Base-by-base conservation (phyloP, 2,888 invertebrate genomes). In the Myathropa florea region DNA sequence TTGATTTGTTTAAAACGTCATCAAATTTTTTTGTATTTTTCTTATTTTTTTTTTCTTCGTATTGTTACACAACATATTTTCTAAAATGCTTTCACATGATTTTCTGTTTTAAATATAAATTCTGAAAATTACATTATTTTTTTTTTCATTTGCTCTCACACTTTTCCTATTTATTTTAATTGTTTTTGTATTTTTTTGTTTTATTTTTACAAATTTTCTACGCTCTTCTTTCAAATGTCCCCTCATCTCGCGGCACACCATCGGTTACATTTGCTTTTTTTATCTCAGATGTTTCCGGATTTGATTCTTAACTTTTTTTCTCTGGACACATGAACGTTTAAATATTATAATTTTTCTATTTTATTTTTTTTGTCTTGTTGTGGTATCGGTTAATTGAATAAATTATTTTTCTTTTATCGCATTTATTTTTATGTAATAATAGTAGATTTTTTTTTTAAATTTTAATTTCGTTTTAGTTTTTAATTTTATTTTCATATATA, bases 51-150 rank as follows among this genome's bases (percentile, higher is more conserved):
- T 23, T 57, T 60, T 55, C 21, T 71, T 76, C 30, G 70, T 76
- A 81, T 81, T 85, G 68, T 81, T 81, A 70, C 77, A 83, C 83
- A 86, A 86, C 78, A 75, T 78, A 63, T 72, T 64, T 65, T 71
- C 73, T 77, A 59, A 24, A 24, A 24, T 57, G 57, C 7, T 24
- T 57, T 57, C 57, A 46, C 57, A 24, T 57, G 57, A 24, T 24
- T 57, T 57, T 60, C 18, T 39, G 14, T 75, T 36, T 73, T 24
- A 33, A 67, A 86, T 86, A 83, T 75, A 86, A 86, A 86, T 85
- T 70, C 64, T 77, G 65, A 78, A 78, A 78, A 75, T 79, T 65
- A 75, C 23, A 28, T 77, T 60, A 46, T 68, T 53, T 68, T 33
- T 57, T 12, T 33, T 18, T 61, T 61, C 18, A n/a, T 28, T 61